Base-by-base conservation (phyloP, 2,113 vertebrate species). In the Morone saxatilis region DNA sequence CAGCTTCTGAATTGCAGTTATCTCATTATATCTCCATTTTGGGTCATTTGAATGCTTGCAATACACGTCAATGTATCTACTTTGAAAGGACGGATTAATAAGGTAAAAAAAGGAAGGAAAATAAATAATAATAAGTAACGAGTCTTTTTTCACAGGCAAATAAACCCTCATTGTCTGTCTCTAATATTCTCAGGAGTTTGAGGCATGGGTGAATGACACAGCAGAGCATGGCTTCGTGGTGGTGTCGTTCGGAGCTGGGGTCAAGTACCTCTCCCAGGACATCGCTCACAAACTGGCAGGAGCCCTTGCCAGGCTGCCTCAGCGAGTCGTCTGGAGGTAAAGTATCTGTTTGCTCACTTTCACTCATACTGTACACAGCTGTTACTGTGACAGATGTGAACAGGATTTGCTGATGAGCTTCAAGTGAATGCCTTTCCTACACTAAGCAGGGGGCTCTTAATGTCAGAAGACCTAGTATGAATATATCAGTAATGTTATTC, bases 311-410 rank as follows among this genome's bases (percentile, higher is more conserved):
- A 96, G 96, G 60, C 92, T 99, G 84, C 97, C 97, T 19, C 98
- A 99, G 90, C 96, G 96, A 74, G 97, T 99, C 47, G 95, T 99
- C 86, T 99, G 98, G 98, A 98, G 98, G 98, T 99, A 95, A 85
- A 93, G 87, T 80, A 63, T 45, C 31, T 41, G 4, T 50, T 73
- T 40, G 36, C 1, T 7, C 48, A 65, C 50, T 60, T 48, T 65
- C 54, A 22, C 25, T 31, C 31, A 57, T 20, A 25, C 38, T 41
- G 22, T 22, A 17, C 63, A 65, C 36, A 75, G 36, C 25, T 71
- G 50, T 75, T 61, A 45, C 16, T 43, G 8, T 67, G 43, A 72
- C 54, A 53, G 40, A 53, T 72, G 38, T 69, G 38, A 79, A 61
- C 25, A 65, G 12, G 25, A 41, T 38, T 74, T 68, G 61, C 20